Conservation (phyloP, 2,797 vertebrate species). For the Pseudomugil tenellus region DNA sequence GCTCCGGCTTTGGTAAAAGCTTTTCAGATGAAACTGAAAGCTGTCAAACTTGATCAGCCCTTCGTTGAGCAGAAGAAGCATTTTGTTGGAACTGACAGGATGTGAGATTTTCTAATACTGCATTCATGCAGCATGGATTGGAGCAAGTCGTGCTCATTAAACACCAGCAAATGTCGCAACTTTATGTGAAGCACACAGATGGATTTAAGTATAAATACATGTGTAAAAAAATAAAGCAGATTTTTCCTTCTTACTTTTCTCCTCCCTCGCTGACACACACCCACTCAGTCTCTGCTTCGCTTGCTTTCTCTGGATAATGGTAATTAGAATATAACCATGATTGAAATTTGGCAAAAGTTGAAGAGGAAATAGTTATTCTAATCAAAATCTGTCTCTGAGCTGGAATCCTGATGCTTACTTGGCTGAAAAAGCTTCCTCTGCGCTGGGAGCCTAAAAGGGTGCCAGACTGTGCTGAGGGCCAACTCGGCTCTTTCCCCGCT, state of each 20-base stretch:
- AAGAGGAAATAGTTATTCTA: constrained; percentile 81
- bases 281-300: constrained; percentile 47
- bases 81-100: constrained; percentile 7
- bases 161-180: constrained; percentile 1
- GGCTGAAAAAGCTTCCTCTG: constrained; percentile 66
- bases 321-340: constrained; percentile 80
- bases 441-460: constrained; percentile 49
- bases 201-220: not conserved
- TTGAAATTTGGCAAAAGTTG: constrained; percentile 80
- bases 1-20: constrained; percentile 1
- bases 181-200: not conserved
- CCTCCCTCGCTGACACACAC: constrained; percentile 32
- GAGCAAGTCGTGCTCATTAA: constrained; percentile 21
- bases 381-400: constrained; percentile 78
- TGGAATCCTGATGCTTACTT: constrained; percentile 70
- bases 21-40: constrained; percentile 9
- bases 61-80: constrained; percentile 1
- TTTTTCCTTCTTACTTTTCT: constrained; percentile 33
- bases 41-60: constrained; percentile 18
- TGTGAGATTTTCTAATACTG: not conserved
- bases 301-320: constrained; percentile 55
- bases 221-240: constrained; percentile 5
- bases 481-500: constrained; percentile 12
- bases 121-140: constrained; percentile 9
- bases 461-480: constrained; percentile 52